Evolutionary conservation across 2,797 vertebrate genomes (phyloP).

Genomic region (Pteronotus mesoamericanus): DNA sequence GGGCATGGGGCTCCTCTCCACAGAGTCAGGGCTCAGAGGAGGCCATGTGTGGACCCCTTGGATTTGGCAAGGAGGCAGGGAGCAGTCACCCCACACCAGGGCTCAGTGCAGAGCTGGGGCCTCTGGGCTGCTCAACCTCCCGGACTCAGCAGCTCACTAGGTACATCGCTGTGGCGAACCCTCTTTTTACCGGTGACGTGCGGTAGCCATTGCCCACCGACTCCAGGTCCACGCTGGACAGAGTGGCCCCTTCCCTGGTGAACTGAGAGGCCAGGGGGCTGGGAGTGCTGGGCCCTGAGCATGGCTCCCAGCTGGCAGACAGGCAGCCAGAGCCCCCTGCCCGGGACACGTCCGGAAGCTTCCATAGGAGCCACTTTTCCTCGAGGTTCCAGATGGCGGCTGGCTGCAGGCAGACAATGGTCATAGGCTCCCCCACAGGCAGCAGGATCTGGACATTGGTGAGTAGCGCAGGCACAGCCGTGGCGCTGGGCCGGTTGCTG

Average conservation of each 20-base stretch:
- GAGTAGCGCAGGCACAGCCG: slow-evolving; percentile 86
- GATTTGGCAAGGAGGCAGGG: neutral
- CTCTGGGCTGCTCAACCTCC: fast-evolving
- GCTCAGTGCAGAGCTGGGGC: neutral
- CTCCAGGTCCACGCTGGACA: slow-evolving; percentile 92
- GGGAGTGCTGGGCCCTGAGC: slow-evolving; percentile 88
- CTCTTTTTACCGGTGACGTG: slow-evolving; percentile 96
- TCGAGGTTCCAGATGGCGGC: slow-evolving; percentile 88
- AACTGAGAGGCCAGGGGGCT: slow-evolving; percentile 95
- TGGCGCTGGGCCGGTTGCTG: slow-evolving; percentile 87
- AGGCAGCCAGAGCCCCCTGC: slow-evolving; percentile 75
- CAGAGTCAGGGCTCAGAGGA: neutral
- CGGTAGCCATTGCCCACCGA: slow-evolving; percentile 92
- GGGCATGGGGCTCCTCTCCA: neutral
- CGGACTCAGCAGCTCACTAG: slow-evolving; percentile 73
- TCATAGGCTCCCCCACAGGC: slow-evolving; percentile 88
- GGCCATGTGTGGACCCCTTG: neutral
- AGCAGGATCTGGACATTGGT: slow-evolving; percentile 91
- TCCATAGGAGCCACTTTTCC: slow-evolving; percentile 92
- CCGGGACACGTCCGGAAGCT: slow-evolving; percentile 88
- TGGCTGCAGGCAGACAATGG: slow-evolving; percentile 92
- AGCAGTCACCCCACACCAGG: neutral
- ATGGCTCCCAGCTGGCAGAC: slow-evolving; percentile 92
- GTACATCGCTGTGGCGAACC: slow-evolving; percentile 94
- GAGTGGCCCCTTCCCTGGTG: slow-evolving; percentile 91